Evolutionary conservation across 2,113 vertebrate species (phyloP).

Genomic region (Oreochromis tanganicae): DNA sequence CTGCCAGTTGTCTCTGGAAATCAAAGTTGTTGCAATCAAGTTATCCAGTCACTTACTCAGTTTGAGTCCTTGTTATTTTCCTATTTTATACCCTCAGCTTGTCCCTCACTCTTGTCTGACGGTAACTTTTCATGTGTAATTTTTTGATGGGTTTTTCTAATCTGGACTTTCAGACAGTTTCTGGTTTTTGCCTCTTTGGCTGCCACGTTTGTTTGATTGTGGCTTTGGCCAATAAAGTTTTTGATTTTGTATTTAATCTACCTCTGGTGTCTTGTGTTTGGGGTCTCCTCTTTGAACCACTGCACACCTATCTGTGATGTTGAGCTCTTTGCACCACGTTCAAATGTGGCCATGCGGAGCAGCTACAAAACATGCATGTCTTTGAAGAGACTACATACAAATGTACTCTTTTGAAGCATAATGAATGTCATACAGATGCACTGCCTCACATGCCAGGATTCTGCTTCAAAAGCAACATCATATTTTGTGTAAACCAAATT

Average conservation of each 20-base stretch:
- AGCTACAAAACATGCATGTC: background rate
- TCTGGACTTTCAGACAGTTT: background rate
- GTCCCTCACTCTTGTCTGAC: background rate
- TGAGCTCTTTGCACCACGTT: background rate
- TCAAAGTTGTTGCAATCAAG: background rate
- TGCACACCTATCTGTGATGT: background rate
- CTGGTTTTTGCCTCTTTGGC: background rate
- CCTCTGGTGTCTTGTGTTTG: background rate
- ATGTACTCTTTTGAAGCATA: background rate
- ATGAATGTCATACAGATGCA: background rate
- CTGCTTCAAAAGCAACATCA: background rate
- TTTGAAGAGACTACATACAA: background rate
- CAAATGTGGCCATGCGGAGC: background rate
- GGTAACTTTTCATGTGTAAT: background rate
- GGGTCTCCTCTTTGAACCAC: background rate
- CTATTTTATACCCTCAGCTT: background rate
- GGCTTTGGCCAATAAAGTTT: background rate
- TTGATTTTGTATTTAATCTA: background rate
- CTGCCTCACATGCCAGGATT: background rate
- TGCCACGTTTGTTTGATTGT: background rate
- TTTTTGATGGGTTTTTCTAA: background rate
- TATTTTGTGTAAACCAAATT: background rate
- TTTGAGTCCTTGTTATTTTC: background rate
- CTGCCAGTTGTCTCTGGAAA: background rate
- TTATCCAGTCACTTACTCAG: background rate